Conservation (phyloP, 2,888 invertebrate genomes). For the Itoplectis maculator region DNA sequence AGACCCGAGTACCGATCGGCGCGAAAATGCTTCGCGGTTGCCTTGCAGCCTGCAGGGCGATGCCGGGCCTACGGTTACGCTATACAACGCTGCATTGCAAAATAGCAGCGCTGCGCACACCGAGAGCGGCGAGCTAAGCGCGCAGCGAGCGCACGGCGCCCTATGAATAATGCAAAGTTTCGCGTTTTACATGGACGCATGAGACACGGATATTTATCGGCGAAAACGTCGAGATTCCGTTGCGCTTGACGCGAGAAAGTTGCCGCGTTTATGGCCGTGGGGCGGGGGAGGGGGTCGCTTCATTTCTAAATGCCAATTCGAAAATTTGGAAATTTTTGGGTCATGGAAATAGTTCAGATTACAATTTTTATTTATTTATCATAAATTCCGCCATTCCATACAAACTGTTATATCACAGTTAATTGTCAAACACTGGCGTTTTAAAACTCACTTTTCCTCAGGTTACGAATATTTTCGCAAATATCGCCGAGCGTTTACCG, state of each 20-base stretch:
- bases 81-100: conserved; percentile 61
- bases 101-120: conserved; percentile 55
- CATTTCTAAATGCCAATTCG: background rate
- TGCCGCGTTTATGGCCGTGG: background rate
- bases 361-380: conserved; percentile 1
- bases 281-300: conserved; percentile 17
- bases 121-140: conserved; percentile 68
- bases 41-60: conserved; percentile 27
- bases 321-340: too few relatives aligned
- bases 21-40: conserved; percentile 32
- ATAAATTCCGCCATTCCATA: background rate
- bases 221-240: conserved; percentile 74
- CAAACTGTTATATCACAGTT: background rate
- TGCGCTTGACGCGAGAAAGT: conserved; percentile 48
- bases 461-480: background rate
- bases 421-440: background rate
- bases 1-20: too few relatives aligned
- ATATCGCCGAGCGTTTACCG: background rate
- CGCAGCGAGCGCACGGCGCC: conserved; percentile 70
- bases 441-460: background rate
- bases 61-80: background rate
- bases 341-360: background rate
- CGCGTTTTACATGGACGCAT: conserved; percentile 71
- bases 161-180: conserved; percentile 79
- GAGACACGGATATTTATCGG: conserved; percentile 75